Evolutionary conservation across 2,888 invertebrate genomes (phyloP), one percentile per base, ranked within the genome.

Genomic region (Nymphalis polychloros): DNA sequence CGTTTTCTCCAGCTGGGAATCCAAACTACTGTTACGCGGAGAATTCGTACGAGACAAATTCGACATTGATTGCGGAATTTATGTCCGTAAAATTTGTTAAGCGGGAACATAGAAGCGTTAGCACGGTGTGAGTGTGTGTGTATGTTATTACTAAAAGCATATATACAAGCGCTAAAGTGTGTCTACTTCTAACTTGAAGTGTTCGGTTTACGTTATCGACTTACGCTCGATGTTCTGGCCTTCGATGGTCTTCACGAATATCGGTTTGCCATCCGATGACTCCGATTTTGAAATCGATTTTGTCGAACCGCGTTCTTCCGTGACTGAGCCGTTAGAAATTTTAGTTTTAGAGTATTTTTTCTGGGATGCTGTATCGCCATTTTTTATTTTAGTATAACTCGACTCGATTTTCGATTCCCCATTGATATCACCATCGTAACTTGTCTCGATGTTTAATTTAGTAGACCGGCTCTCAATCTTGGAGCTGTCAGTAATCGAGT

Each of bases 201-300:
- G 67, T 76, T 73, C 19, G 35, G 4, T 20, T 49, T 64, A 62
- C 31, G 13, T 81, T 47, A 57, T 41, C 5, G 17, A 95, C 96
- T 96, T 93, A 97, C 97, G 95, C 94, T 96, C 96, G 75, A 96
- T 95, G 81, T 94, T 95, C 75, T 94, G 94, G 78, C 97, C 97
- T 84, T 95, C 95, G 69, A 97, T 93, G 59, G 96, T 96, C 86
- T 95, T 96, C 35, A 93, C 92, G 81, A 97, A 96, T 65, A 94
- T 87, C 1, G 97, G 97, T 76, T 93, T 95, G 70, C 95, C 95
- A 68, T 94, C 93, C 35, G 84, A 78, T 6, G 90, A 88, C 46
- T 81, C 86, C 0, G 89, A 85, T 67, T 76, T 83, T 1, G 81
- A 81, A 53, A 85, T 73, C 1, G 86, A 77, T 64, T 75, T 83